Evolutionary conservation across 2,113 vertebrate genomes (phyloP), one percentile per base, ranked within the genome.

Genomic region (Ascaphus truei): DNA sequence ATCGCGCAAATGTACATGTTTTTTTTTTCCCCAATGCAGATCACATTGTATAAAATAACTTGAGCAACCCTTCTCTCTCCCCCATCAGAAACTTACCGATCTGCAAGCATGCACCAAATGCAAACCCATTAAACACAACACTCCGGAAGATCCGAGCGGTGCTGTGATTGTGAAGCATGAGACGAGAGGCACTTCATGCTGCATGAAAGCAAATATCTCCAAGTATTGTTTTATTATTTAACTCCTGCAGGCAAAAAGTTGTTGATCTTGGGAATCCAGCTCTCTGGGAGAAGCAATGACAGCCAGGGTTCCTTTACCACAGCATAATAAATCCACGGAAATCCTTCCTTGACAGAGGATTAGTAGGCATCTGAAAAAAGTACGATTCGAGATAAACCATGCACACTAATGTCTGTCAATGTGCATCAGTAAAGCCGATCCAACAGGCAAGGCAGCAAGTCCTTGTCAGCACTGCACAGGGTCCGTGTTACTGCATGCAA

Each of bases 111-210:
- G 78, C 89, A 74, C 82, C 76, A 73, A 71, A 51, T 78, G 61
- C 76, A 86, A 85, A 90, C 90, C 91, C 91, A 86, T 86, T 76
- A 77, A 85, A 68, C 73, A 79, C 71, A 12, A 72, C 62, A 71
- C 41, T 68, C 72, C 39, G 33, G 62, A 75, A 79, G 82, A 77
- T 84, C 86, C 82, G 82, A 79, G 75, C 77, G 72, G 66, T 20
- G 10, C 56, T 61, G 73, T 18, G 67, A 67, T 76, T 65, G 74
- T 62, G 55, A 69, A 74, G 26, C 20, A 64, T 73, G 81, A 68
- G 67, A 48, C 22, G 57, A 37, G 55, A 41, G 36, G 36, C 50
- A 25, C 55, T 34, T 55, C 63, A 66, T 55, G 29, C 31, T 41
- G 39, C 64, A 33, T 2, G 29, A 47, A n/a, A 8, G n/a, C 26